These are phyloP conservation scores for Cheilosia soror DNA, from an alignment of 2,888 invertebrate species.

Conservation along the genomic window DNA sequence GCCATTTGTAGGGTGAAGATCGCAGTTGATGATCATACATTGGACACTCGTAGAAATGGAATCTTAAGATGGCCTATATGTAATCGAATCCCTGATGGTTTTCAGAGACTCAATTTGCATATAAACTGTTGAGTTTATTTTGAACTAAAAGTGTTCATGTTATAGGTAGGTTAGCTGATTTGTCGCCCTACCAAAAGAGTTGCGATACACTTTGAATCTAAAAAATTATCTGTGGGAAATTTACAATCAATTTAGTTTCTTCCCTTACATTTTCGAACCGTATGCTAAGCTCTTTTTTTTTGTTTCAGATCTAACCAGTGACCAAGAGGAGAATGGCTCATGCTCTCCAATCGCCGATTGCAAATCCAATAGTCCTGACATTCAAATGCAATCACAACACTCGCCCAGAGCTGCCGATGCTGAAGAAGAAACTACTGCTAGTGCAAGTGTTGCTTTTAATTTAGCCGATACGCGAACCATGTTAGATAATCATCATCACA, in stretches of 20 bases:
- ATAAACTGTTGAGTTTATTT: no score
- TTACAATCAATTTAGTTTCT: background rate
- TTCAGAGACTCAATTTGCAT: no score
- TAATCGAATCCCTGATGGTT: no score
- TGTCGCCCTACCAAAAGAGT: no score
- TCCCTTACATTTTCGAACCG: background rate
- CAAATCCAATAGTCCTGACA: slow-evolving; percentile 66
- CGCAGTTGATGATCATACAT: background rate
- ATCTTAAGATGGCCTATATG: no score
- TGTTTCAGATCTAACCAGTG: slow-evolving; percentile 81
- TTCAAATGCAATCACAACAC: slow-evolving; percentile 68
- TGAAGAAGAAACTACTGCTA: slow-evolving; percentile 42
- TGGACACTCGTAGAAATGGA: background rate
- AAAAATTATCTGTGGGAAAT: no score
- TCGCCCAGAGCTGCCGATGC: slow-evolving; percentile 62
- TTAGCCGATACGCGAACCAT: slow-evolving; percentile 60
- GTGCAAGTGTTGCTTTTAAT: slow-evolving; percentile 68
- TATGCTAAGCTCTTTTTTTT: slow-evolving; percentile 3
- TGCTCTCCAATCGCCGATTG: slow-evolving; percentile 81
- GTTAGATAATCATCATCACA: slow-evolving; percentile 71
- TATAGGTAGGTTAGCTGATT: no score
- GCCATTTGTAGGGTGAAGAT: slow-evolving; percentile 19
- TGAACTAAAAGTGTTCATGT: no score
- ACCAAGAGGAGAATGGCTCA: slow-evolving; percentile 83
- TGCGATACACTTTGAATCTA: no score